Conservation (phyloP, 2,113 vertebrate genomes). For the Strix aluco region DNA sequence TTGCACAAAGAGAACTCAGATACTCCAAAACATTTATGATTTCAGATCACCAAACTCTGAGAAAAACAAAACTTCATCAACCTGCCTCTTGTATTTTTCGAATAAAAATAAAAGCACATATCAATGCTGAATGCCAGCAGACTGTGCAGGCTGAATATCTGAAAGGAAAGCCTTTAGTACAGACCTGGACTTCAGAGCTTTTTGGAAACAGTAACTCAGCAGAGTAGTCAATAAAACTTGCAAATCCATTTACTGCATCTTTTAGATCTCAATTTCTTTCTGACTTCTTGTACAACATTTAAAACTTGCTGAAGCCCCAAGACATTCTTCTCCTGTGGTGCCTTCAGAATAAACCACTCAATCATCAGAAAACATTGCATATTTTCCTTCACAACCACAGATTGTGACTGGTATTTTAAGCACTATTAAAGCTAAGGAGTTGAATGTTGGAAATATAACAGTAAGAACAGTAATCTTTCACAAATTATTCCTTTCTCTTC, state of each 20-base stretch:
- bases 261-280: constrained; percentile 34
- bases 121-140: background rate
- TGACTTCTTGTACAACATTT: background rate
- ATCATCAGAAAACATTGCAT: background rate
- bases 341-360: background rate
- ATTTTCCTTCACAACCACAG: background rate
- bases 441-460: constrained; percentile 8
- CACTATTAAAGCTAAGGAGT: background rate
- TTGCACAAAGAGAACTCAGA: background rate
- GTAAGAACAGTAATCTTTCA: background rate
- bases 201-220: constrained; percentile 1
- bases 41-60: background rate
- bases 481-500: background rate
- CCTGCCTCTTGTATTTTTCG: background rate
- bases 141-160: background rate
- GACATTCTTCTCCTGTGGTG: background rate
- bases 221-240: background rate
- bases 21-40: background rate
- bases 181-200: background rate
- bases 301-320: background rate
- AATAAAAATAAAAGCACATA: background rate
- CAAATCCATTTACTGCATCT: constrained; percentile 24
- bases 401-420: constrained; percentile 7
- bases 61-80: background rate
- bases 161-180: background rate